Conservation (phyloP, 1,140 invertebrate species). For the Odontomachus brunneus region DNA sequence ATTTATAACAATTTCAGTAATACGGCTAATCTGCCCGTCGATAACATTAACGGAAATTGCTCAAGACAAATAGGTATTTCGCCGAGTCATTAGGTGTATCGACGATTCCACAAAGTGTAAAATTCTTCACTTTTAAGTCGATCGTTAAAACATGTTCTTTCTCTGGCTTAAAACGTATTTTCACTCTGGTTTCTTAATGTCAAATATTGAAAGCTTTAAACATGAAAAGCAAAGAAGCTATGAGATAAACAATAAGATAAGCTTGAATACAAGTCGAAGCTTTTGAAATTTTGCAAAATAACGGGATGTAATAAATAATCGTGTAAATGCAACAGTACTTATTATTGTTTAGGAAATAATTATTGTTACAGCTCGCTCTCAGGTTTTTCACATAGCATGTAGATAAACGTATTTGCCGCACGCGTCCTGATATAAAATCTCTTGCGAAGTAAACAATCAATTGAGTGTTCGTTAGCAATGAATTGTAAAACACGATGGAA, state of each 20-base stretch:
- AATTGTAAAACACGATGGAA: background rate
- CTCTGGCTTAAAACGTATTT: background rate
- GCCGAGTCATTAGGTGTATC: background rate
- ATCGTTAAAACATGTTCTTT: background rate
- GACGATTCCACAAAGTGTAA: background rate
- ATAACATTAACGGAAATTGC: background rate
- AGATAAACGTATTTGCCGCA: too few relatives aligned
- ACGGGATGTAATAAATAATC: conserved; percentile 1
- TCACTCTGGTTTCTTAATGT: background rate
- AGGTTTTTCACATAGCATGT: too few relatives aligned
- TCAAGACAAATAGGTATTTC: background rate
- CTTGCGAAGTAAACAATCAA: too few relatives aligned
- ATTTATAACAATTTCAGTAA: background rate
- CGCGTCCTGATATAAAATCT: too few relatives aligned
- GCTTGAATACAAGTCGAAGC: background rate
- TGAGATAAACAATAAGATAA: background rate
- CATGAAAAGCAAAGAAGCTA: background rate
- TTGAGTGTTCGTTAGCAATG: too few relatives aligned
- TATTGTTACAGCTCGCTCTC: too few relatives aligned
- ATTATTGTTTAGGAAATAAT: too few relatives aligned
- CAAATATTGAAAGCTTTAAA: too few relatives aligned
- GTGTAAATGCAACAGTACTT: background rate
- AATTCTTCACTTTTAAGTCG: background rate
- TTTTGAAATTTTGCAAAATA: background rate
- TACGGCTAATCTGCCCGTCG: background rate